Percentiles rank a stretch among this genome's conserved stretches.
These are phyloP conservation scores for Hyla sarda DNA, from an alignment of 2,113 vertebrate genomes.

Conservation along the genomic window DNA sequence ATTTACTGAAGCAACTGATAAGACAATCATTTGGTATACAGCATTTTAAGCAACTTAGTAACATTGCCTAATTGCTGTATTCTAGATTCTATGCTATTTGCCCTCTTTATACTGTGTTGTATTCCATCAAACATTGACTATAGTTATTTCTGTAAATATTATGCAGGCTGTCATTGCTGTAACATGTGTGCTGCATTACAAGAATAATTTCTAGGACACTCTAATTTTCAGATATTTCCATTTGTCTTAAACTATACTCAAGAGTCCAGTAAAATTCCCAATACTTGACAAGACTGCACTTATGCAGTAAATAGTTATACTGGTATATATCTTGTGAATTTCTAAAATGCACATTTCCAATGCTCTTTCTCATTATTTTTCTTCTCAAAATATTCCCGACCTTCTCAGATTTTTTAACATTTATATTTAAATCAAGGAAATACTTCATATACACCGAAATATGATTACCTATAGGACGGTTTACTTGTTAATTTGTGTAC, in stretches of 20 bases:
- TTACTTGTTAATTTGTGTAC: no score
- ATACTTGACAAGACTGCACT: neutral
- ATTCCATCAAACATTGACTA: constrained; percentile 19
- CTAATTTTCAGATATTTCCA: constrained; percentile 36
- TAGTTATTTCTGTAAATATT: constrained; percentile 38
- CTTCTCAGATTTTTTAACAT: neutral
- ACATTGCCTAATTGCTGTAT: neutral
- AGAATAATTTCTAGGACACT: constrained; percentile 55
- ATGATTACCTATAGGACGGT: no score
- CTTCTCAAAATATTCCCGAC: neutral
- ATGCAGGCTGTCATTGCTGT: constrained; percentile 37
- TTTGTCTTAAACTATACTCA: constrained; percentile 21
- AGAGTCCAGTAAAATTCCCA: constrained; percentile 8
- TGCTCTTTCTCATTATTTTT: neutral
- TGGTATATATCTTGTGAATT: neutral
- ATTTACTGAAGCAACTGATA: no score
- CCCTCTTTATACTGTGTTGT: neutral
- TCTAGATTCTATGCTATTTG: neutral
- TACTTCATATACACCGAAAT: neutral
- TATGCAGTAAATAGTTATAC: neutral
- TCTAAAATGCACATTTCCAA: neutral
- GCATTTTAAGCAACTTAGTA: neutral
- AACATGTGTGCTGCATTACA: constrained; percentile 21
- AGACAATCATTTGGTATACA: neutral
- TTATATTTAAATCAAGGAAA: neutral